Evolutionary conservation across 2,797 vertebrate genomes (phyloP), one percentile per base, ranked within the genome.

Genomic region (Emys orbicularis): DNA sequence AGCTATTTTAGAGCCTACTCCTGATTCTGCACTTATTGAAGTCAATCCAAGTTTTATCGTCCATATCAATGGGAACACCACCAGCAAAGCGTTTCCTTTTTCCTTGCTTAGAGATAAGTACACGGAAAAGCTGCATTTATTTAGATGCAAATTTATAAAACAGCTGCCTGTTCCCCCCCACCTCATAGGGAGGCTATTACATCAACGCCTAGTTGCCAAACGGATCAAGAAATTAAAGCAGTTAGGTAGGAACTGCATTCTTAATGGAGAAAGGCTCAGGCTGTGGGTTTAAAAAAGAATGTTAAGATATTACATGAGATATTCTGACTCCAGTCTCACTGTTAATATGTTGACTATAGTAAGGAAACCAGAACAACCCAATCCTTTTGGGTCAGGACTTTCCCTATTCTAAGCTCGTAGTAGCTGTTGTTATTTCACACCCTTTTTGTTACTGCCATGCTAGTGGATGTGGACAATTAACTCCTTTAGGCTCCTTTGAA

Each of bases 191-290:
- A 65, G 34, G 34, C 61, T 65, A 65, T n/a, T 65, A 65, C 6
- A 18, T 41, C 37, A 41, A 37, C 2, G 15, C 65, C 88, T 85
- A 4, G n/a, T 92, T 84, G 23, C 83, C 83, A 72, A 95, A 97
- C 27, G 68, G 94, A 79, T 95, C 87, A 16, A 86, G 87, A 94
- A 96, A 94, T 90, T 49, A 95, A 95, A 94, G 89, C 88, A 86
- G 83, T 93, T 95, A 53, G 12, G 74, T 4, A 87, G 59, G n/a
- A 86, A 92, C 85, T 29, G 81, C 49, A 83, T 84, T 89, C 88
- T 21, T 83, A 37, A 72, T 23, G 86, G 86, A 94, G 85, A 74
- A 88, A 94, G 87, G 47, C 0, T 34, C 8, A 4, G 82, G 37
- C 59, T 92, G 59, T 0, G 13, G 54, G 31, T 76, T 84, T 86